Percentiles rank a stretch among this genome's conserved stretches.
Evolutionary conservation across 2,113 vertebrate species (phyloP).

Genomic region (Eulemur macaco): DNA sequence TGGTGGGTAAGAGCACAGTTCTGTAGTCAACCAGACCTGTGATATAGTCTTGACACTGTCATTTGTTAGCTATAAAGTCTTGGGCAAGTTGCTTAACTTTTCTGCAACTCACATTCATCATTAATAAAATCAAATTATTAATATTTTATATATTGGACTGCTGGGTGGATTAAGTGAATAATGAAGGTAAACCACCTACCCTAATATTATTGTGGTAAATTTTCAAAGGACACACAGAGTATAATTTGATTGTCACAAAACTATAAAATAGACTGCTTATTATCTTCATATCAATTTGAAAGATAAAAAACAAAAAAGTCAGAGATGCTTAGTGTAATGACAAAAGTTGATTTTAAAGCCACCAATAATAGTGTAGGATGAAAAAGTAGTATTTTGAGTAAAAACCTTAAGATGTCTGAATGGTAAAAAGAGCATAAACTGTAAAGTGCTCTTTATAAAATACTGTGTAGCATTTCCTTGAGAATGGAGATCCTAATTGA

Average conservation of each 20-base stretch:
- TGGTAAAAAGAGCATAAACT: not conserved
- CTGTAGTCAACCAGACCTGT: not conserved
- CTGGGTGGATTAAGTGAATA: conserved; percentile 35
- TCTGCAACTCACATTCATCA: conserved; percentile 2
- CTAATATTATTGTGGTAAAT: conserved; percentile 29
- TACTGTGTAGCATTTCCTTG: not conserved
- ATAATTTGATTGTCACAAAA: not conserved
- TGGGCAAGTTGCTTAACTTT: conserved; percentile 19
- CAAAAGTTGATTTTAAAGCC: conserved; percentile 22
- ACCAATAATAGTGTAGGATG: not conserved
- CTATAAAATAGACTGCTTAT: not conserved
- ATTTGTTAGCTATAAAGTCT: not conserved
- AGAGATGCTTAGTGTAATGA: not conserved
- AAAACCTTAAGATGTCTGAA: not conserved
- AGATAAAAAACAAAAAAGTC: not conserved
- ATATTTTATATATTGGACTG: not conserved
- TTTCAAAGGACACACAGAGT: not conserved
- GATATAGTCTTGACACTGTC: not conserved
- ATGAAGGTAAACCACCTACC: not conserved
- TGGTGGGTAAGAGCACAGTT: not conserved
- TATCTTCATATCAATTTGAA: not conserved
- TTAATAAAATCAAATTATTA: conserved; percentile 54
- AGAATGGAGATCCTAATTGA: not conserved
- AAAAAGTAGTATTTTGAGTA: not conserved
- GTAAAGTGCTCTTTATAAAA: not conserved